Base-by-base conservation (phyloP, 2,888 invertebrate genomes). In the Villa cingulata region DNA sequence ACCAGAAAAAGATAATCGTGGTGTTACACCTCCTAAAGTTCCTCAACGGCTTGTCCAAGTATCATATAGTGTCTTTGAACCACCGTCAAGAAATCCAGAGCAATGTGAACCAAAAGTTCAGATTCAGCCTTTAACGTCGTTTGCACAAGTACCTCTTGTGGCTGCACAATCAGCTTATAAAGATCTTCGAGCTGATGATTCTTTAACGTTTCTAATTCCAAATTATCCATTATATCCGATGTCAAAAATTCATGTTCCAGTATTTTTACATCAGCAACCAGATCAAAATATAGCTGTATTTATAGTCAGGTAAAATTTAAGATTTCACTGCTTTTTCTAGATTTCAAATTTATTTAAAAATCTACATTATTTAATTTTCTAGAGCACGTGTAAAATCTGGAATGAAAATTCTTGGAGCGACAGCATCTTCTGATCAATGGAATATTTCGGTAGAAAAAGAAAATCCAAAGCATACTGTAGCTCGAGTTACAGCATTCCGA, bases 331-430 rank as follows among this genome's bases (percentile, higher is more conserved):
- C 46, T 45, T 50, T 48, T 51, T n/a, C n/a, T n/a, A n/a, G n/a
- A n/a, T n/a, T n/a, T n/a, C n/a, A n/a, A n/a, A n/a, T n/a, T 54
- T 58, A 63, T 68, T 15, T 16, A 23, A 23, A 20, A 20, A 37
- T 12, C 19, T 23, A 17, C 17, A n/a, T n/a, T 19, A 14, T 14
- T 5, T 10, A 1, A 20, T 5, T 12, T 37, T 29, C 19, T 71
- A 91, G 92, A 64, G 89, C 88, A 54, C 81, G 89, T 55, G 91
- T 92, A 46, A 89, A 91, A 67, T 85, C 86, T 44, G 94, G 92
- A 1, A 71, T 94, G 49, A 77, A 84, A 53, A 78, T 95, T 57
- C 73, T 92, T 62, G 87, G 87, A 53, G 90, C 87, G 20, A 81
- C 86, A 44, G 78, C 84, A 66, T 82, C 74, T 59, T 81, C 69